These are phyloP conservation scores for Indicator maculatus DNA, from an alignment of 2,113 vertebrate genomes.

Conservation along the genomic window DNA sequence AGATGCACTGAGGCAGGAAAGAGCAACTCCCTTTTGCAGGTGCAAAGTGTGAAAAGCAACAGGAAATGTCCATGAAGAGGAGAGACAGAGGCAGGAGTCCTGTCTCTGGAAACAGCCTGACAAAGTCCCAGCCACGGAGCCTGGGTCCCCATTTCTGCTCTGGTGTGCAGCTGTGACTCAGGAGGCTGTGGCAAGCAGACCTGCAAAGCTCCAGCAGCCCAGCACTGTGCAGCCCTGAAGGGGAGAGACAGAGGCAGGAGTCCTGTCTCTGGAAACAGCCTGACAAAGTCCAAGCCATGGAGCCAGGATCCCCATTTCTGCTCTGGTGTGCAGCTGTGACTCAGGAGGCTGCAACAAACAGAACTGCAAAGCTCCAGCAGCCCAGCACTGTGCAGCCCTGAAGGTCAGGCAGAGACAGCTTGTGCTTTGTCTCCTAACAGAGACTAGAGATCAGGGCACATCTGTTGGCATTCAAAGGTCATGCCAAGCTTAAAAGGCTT, in stretches of 20 bases:
- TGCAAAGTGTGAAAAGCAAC: fast-evolving
- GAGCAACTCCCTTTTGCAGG: neutral
- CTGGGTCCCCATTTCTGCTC: neutral
- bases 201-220: neutral
- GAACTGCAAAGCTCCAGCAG: neutral
- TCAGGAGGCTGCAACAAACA: neutral
- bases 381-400: neutral
- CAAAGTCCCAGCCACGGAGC: neutral
- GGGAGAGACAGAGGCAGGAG: neutral
- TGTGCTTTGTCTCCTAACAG: neutral
- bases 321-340: fast-evolving
- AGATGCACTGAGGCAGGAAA: fast-evolving
- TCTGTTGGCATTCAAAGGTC: neutral
- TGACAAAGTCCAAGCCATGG: neutral
- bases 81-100: neutral
- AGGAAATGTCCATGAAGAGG: fast-evolving
- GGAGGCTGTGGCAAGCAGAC: neutral
- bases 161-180: fast-evolving
- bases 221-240: neutral
- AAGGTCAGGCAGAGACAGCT: neutral
- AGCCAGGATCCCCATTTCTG: neutral
- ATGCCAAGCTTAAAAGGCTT: neutral
- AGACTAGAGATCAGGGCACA: neutral
- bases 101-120: neutral
- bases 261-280: neutral